phyloP scores from a whole-genome alignment of 2,113 vertebrate genomes.

The Cacatua alba region DNA sequence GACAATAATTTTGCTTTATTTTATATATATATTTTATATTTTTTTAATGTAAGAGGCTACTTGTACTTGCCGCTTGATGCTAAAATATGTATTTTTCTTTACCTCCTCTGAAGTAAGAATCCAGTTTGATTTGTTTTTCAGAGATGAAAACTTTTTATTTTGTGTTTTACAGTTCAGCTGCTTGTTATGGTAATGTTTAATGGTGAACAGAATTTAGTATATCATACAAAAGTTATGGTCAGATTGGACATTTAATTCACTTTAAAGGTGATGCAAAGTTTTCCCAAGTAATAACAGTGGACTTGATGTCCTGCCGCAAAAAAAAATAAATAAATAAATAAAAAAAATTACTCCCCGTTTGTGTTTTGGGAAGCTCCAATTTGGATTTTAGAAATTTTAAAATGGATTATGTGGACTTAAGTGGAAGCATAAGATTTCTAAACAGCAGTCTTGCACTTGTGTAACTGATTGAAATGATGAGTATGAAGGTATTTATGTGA shows the following conservation, averaged over 20 bases:
- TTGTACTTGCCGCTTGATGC: not conserved
- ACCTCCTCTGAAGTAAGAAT: not conserved
- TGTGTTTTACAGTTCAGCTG: not conserved
- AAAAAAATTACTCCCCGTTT: not conserved
- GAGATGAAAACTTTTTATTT: not conserved
- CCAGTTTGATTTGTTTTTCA: not conserved
- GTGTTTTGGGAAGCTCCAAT: not conserved
- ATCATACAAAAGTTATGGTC: not conserved
- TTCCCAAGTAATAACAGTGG: not conserved
- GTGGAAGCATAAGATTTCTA: not conserved
- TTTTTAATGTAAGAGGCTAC: not conserved
- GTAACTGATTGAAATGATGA: not conserved
- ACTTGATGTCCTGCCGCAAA: not conserved
- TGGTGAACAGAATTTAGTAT: not conserved
- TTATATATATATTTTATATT: not conserved
- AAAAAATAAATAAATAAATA: too few relatives aligned
- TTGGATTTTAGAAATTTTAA: not conserved
- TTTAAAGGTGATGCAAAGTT: not conserved
- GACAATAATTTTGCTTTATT: not conserved
- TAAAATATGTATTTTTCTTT: not conserved
- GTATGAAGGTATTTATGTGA: not conserved
- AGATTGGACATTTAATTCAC: not conserved
- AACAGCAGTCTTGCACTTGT: not conserved
- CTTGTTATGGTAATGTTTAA: not conserved
- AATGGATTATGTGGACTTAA: not conserved